A percentile compares a stretch with the other conserved stretches of the same genome.
phyloP scores from a whole-genome alignment of 1,140 invertebrate species.

The Mizuhopecten yessoensis region DNA sequence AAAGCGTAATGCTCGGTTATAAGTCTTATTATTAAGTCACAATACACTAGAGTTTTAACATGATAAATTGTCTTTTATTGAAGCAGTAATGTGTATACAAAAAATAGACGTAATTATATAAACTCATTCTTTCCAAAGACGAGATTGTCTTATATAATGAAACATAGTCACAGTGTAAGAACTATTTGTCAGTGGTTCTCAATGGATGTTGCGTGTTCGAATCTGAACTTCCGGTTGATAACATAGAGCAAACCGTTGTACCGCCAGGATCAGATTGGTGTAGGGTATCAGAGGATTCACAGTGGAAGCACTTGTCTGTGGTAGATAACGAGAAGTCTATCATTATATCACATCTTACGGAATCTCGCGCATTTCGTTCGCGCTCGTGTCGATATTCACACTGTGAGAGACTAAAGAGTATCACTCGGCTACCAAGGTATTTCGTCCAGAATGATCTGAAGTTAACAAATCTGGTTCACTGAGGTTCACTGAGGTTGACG shows the following conservation, averaged over 20 bases:
- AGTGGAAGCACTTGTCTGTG: background rate
- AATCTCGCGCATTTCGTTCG: background rate
- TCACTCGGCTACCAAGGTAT: background rate
- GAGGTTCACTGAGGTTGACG: no score
- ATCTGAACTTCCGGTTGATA: background rate
- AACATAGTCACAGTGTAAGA: no score
- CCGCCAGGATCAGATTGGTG: background rate
- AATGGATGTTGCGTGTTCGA: background rate
- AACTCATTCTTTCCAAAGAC: no score
- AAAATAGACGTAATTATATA: no score
- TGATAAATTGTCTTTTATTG: no score
- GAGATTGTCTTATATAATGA: no score
- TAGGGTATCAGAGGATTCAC: background rate
- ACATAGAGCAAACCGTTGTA: background rate
- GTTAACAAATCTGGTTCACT: no score
- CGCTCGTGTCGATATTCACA: slow-evolving; percentile 2
- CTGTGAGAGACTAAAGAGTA: background rate
- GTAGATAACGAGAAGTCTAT: slow-evolving; percentile 2
- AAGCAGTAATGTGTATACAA: no score
- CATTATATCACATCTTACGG: slow-evolving; percentile 32
- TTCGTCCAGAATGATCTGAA: background rate
- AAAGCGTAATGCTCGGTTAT: no score
- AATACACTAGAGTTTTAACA: no score
- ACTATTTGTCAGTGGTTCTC: no score
- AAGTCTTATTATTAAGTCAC: no score